Evolutionary conservation across 2,113 vertebrate genomes (phyloP).

Genomic region (Burhinus bistriatus): DNA sequence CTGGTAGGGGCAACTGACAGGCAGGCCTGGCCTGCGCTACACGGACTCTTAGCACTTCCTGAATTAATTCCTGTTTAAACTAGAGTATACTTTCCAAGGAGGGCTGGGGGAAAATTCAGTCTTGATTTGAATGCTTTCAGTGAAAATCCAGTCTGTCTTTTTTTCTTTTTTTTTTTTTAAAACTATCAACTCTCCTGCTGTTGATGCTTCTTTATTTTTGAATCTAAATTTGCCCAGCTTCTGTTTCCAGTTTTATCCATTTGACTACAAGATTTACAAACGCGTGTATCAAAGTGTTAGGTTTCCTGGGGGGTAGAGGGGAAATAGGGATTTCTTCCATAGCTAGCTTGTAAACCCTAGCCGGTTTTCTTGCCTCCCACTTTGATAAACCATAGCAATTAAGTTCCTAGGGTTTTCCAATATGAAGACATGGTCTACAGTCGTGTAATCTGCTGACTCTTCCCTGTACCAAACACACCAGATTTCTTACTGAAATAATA

Average conservation of each 20-base stretch:
- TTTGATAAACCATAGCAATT: neutral
- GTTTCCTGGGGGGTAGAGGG: neutral
- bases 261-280: neutral
- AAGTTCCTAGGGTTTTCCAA: neutral
- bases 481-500: neutral
- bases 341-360: neutral
- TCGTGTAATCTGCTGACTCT: neutral
- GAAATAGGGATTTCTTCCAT: neutral
- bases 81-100: neutral
- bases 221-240: neutral
- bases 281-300: neutral
- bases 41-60: rapidly evolving
- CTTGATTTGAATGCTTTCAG: neutral
- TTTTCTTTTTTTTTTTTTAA: neutral
- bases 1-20: neutral
- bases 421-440: neutral
- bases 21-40: neutral
- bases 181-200: neutral
- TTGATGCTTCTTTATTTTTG: neutral
- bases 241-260: neutral
- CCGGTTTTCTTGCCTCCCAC: neutral
- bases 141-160: neutral
- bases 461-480: neutral
- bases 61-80: slow-evolving; percentile 12
- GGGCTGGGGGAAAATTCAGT: neutral